These are phyloP conservation scores for Stictonetta naevosa DNA, from an alignment of 2,113 vertebrate genomes.

Conservation along the genomic window DNA sequence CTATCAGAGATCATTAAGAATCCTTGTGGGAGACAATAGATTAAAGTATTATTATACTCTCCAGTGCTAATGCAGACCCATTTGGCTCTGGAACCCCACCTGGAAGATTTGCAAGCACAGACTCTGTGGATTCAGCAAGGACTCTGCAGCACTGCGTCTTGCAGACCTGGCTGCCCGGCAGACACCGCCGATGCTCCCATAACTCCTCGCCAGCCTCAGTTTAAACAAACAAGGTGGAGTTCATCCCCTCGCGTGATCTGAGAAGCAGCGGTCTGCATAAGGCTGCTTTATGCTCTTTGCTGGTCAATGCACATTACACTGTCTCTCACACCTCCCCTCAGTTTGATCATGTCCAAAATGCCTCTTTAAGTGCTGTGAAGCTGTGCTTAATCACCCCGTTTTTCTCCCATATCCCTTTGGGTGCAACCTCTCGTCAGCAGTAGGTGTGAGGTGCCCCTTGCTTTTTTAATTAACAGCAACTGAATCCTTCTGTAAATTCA, in stretches of 20 bases:
- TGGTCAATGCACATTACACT: background rate
- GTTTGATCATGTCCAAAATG: background rate
- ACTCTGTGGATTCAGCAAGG: background rate
- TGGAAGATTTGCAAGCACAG: background rate
- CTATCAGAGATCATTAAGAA: conserved; percentile 24
- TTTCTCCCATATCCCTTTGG: background rate
- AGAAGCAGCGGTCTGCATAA: accelerated
- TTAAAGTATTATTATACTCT: background rate
- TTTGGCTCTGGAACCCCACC: background rate
- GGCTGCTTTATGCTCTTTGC: background rate
- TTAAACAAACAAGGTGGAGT: background rate
- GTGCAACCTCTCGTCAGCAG: background rate
- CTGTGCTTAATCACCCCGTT: background rate
- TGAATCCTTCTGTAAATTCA: background rate
- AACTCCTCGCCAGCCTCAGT: background rate
- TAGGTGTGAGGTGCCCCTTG: background rate
- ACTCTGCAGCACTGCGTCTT: background rate
- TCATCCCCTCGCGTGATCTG: background rate
- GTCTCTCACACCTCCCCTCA: background rate
- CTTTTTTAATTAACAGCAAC: accelerated
- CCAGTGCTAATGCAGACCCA: background rate
- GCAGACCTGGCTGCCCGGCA: background rate
- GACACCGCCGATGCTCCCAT: background rate
- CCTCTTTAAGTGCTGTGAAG: background rate
- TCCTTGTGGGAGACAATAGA: conserved; percentile 28